Base-by-base conservation (phyloP, 1,140 invertebrate species). In the Berghia stephanieae region DNA sequence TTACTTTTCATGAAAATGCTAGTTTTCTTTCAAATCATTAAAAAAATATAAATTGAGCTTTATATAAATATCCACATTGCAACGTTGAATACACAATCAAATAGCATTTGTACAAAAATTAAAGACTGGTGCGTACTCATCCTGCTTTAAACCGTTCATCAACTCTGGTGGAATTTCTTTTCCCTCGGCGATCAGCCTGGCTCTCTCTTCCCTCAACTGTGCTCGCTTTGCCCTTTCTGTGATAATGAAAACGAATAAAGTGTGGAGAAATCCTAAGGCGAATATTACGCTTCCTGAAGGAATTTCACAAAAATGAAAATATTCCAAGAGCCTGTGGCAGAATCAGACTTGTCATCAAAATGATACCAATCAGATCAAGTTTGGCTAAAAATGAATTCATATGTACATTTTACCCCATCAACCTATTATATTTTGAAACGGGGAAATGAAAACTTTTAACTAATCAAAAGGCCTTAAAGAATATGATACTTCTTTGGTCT, bases 91-190 rank as follows among this genome's bases (percentile, higher is more conserved):
- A 3, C 68, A 24, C 13, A 42, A 63, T 8, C 10, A 36, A 69
- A 44, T 49, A 5, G 24, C 49, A 68, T 81, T 49, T 80, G 74
- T 4, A 79, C 79, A 27, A 76, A 66, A 44, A n/a, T n/a, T n/a
- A n/a, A n/a, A n/a, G n/a, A n/a, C n/a, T n/a, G n/a, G n/a, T n/a
- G 81, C 83, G 68, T 83, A 81, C 66, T 86, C 81, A 52, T 83
- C 82, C 3, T 79, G 31, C 24, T 69, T 78, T n/a, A 78, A 81
- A 16, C 81, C 81, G 55, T 87, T 85, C 66, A 83, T 80, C 43
- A 88, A 80, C 44, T 88, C 85, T 67, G 86, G 83, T 43, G 86
- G 86, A 10, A 88, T 84, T 69, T 88, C 86, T 77, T 83, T 83
- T 10, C 86, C 86, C 67, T 87, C 83, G 10, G 86, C 86, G 36